A percentile compares a stretch with the other conserved stretches of the same genome.
phyloP scores from a whole-genome alignment of 2,113 vertebrate species.

The Upupa epops region DNA sequence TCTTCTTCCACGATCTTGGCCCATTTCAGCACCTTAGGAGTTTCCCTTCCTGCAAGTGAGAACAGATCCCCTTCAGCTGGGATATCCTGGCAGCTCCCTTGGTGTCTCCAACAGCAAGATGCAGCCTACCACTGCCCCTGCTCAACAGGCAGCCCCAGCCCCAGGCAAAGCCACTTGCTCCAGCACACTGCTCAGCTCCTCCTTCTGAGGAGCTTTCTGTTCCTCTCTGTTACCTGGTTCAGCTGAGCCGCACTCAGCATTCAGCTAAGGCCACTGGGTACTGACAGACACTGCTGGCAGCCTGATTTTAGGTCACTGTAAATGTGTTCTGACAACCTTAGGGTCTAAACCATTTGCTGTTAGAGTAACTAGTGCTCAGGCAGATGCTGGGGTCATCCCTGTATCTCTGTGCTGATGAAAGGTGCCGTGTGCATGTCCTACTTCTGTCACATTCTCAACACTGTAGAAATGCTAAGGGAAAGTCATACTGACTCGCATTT shows the following conservation, averaged over 20 bases:
- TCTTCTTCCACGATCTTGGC: background rate
- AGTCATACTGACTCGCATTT: background rate
- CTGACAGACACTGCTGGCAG: background rate
- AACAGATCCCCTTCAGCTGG: background rate
- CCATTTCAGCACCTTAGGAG: background rate
- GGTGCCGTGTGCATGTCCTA: background rate
- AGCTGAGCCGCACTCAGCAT: background rate
- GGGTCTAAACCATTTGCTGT: background rate
- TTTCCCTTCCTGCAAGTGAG: background rate
- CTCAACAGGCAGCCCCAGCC: background rate
- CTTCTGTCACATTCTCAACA: background rate
- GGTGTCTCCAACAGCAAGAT: accelerated
- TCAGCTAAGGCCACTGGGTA: background rate
- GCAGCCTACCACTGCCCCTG: background rate
- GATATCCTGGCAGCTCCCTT: background rate
- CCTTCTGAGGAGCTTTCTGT: too few species aligned
- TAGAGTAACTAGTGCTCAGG: accelerated
- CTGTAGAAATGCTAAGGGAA: background rate
- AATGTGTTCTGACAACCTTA: background rate
- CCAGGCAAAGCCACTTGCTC: background rate
- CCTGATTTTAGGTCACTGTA: background rate
- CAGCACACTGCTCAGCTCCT: background rate
- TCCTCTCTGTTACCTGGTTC: slow-evolving; percentile 10
- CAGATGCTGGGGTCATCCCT: background rate
- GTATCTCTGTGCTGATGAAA: background rate